These are phyloP conservation scores for Acleris emargana DNA, from an alignment of 2,888 invertebrate genomes.

Conservation along the genomic window DNA sequence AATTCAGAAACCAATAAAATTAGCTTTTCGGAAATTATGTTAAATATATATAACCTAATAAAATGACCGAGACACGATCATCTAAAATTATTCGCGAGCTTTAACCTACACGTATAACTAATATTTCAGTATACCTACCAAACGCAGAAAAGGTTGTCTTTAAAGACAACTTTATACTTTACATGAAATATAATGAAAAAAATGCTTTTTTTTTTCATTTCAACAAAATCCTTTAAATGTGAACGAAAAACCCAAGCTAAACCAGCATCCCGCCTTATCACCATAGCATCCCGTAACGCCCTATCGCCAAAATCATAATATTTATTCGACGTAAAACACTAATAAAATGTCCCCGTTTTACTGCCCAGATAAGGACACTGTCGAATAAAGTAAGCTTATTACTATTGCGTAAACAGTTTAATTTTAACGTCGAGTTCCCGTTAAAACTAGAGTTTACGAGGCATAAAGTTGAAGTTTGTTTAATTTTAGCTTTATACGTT, in stretches of 20 bases:
- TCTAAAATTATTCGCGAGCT: too few species aligned
- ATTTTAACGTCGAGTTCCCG: slow-evolving; percentile 22
- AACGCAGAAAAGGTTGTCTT: too few species aligned
- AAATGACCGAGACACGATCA: too few species aligned
- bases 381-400: slow-evolving; percentile 28
- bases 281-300: background rate
- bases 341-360: slow-evolving; percentile 34
- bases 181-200: too few species aligned
- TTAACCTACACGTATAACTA: too few species aligned
- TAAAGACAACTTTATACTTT: too few species aligned
- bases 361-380: slow-evolving; percentile 20
- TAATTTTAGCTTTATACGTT: slow-evolving; percentile 11
- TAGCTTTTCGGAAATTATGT: too few species aligned
- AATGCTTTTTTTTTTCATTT: too few species aligned
- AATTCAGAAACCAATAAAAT: too few species aligned
- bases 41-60: too few species aligned
- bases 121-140: too few species aligned
- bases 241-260: background rate
- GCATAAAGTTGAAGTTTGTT: slow-evolving; percentile 15
- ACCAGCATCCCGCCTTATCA: slow-evolving; percentile 3
- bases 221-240: background rate
- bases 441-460: slow-evolving; percentile 23
- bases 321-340: slow-evolving; percentile 29
- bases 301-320: slow-evolving; percentile 32
- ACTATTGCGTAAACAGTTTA: slow-evolving; percentile 34